Conservation (phyloP, 2,888 invertebrate genomes). For the Cephus sareptanus region DNA sequence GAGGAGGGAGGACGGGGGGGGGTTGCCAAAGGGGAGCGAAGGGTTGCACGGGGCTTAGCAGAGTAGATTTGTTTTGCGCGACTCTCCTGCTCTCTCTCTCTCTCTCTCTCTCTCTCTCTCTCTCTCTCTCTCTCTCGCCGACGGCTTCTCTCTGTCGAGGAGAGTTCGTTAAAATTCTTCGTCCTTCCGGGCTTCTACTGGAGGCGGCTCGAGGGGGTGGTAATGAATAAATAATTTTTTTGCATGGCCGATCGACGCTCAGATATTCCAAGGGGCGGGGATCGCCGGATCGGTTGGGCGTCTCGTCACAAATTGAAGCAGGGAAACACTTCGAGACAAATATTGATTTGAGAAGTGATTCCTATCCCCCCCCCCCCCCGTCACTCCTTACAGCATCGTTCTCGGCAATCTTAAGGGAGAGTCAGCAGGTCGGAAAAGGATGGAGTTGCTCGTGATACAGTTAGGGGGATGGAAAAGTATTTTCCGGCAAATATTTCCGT, state of each 20-base stretch:
- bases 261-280: constrained; percentile 3
- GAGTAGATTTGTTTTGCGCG: constrained; percentile 1
- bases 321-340: constrained; percentile 13
- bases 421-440: neutral
- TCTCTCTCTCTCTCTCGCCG: constrained; percentile 8
- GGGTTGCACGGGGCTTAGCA: too few relatives aligned
- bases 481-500: constrained; percentile 61
- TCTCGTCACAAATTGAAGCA: constrained; percentile 7
- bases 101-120: neutral
- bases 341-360: constrained; percentile 19
- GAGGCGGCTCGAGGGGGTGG: neutral
- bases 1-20: constrained; percentile 12
- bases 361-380: neutral
- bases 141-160: constrained; percentile 18
- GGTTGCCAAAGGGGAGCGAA: neutral
- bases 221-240: constrained; percentile 20
- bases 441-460: neutral
- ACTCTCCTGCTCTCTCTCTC: constrained; percentile 9
- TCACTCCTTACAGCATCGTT: neutral
- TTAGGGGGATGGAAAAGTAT: constrained; percentile 49
- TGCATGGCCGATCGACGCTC: constrained; percentile 3
- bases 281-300: neutral
- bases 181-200: constrained; percentile 1
- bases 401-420: neutral
- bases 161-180: constrained; percentile 22